phyloP scores from a whole-genome alignment of 2,113 vertebrate genomes.

The Pluvialis apricaria region DNA sequence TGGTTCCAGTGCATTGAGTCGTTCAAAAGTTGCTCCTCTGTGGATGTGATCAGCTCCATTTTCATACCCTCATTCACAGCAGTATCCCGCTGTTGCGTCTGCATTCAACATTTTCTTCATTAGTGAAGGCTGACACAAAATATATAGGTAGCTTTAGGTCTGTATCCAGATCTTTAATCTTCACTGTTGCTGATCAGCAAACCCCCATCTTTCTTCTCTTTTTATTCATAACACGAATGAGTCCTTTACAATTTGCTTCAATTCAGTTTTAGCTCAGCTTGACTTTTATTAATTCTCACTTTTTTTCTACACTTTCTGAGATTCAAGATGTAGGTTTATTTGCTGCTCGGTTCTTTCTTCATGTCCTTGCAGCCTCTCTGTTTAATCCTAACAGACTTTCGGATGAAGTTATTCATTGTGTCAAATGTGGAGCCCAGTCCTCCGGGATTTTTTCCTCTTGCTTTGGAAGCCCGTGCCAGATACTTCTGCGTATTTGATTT shows the following conservation, averaged over 20 bases:
- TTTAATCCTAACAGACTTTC: neutral
- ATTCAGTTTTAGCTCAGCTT: neutral
- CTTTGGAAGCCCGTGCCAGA: neutral
- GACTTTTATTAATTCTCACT: neutral
- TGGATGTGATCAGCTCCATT: neutral
- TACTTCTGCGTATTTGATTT: neutral
- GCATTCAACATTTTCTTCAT: neutral
- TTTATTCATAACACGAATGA: neutral
- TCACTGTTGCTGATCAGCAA: neutral
- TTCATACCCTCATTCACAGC: neutral
- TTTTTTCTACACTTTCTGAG: neutral
- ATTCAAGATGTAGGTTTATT: neutral
- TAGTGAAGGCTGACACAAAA: neutral
- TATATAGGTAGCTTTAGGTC: neutral
- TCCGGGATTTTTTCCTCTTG: neutral
- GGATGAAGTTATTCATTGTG: neutral
- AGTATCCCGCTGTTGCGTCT: neutral
- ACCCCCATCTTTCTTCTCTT: neutral
- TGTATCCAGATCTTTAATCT: neutral
- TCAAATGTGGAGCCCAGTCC: neutral
- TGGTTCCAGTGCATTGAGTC: neutral
- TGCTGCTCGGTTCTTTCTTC: neutral
- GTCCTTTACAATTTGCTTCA: neutral
- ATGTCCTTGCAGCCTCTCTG: neutral
- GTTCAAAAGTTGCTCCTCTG: neutral